These are phyloP conservation scores for Scaptomyza cyrtandrae DNA, from an alignment of 2,888 invertebrate species.

Conservation along the genomic window DNA sequence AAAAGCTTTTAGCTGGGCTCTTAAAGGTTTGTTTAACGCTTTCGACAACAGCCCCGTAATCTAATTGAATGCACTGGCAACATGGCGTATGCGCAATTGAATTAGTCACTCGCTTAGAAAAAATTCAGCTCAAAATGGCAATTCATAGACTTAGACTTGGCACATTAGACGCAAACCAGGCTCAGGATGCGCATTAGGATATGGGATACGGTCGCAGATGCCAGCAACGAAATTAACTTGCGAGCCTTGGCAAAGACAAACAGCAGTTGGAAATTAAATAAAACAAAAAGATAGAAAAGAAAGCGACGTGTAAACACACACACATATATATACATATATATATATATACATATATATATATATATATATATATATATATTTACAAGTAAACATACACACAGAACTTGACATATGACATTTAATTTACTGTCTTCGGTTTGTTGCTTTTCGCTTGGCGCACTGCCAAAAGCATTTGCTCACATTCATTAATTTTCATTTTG, in stretches of 20 bases:
- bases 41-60: conserved; percentile 45
- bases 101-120: conserved; percentile 46
- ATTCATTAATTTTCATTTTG: conserved; percentile 80
- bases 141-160: conserved; percentile 18
- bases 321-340: too few relatives aligned
- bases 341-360: too few relatives aligned
- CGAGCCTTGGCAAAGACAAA: conserved; percentile 69
- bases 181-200: conserved; percentile 17
- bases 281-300: conserved; percentile 46
- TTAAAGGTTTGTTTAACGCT: conserved; percentile 8
- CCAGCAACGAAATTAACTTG: conserved; percentile 71
- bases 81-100: conserved; percentile 57
- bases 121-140: conserved; percentile 16
- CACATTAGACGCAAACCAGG: conserved; percentile 31
- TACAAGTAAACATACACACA: conserved; percentile 22
- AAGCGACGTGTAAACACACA: conserved; percentile 22
- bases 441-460: conserved; percentile 64
- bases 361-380: background rate
- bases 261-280: conserved; percentile 66
- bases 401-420: conserved; percentile 80
- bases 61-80: conserved; percentile 56
- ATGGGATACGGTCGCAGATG: conserved; percentile 34
- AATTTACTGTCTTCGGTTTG: conserved; percentile 77
- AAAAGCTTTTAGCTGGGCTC: conserved; percentile 67
- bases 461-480: conserved; percentile 77